A percentile compares a stretch with the other conserved stretches of the same genome.
These are phyloP conservation scores for Ophthalmotilapia sp. DNA, from an alignment of 2,113 vertebrate species.

Conservation along the genomic window DNA sequence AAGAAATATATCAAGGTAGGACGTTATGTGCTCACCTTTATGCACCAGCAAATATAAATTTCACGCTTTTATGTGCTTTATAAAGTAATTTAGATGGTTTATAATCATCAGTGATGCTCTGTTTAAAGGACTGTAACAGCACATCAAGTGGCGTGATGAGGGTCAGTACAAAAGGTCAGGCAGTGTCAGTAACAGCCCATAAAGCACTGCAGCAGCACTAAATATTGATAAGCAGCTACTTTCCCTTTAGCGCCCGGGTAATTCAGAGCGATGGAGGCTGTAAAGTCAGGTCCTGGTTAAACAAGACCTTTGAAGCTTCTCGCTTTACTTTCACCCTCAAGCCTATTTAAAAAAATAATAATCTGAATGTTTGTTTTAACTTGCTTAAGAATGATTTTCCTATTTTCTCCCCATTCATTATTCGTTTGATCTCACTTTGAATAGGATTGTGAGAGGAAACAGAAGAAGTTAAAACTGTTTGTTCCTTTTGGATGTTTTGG, in stretches of 20 bases:
- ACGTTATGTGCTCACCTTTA: neutral
- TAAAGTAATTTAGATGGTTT: conserved; percentile 4
- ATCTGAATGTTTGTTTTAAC: neutral
- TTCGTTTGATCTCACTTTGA: neutral
- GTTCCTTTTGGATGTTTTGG: neutral
- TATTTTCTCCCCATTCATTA: neutral
- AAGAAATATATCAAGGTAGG: neutral
- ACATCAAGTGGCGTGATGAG: neutral
- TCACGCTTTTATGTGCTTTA: neutral
- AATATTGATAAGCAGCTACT: conserved; percentile 29
- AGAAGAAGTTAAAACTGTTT: neutral
- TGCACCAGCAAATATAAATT: neutral
- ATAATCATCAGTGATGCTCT: conserved; percentile 8
- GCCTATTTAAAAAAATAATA: neutral
- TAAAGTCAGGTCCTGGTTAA: conserved; percentile 10
- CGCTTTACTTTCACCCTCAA: neutral
- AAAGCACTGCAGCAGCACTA: neutral
- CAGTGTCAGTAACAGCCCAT: neutral
- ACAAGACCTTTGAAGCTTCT: neutral
- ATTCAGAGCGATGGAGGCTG: neutral
- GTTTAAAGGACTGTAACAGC: neutral
- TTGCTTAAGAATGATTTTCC: neutral
- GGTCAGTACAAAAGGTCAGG: conserved; percentile 29
- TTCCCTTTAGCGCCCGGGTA: neutral
- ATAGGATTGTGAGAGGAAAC: neutral